Percentiles rank a stretch among this genome's conserved stretches.
Conservation (phyloP, 2,113 vertebrate genomes). For the Catharus fuscescens region DNA sequence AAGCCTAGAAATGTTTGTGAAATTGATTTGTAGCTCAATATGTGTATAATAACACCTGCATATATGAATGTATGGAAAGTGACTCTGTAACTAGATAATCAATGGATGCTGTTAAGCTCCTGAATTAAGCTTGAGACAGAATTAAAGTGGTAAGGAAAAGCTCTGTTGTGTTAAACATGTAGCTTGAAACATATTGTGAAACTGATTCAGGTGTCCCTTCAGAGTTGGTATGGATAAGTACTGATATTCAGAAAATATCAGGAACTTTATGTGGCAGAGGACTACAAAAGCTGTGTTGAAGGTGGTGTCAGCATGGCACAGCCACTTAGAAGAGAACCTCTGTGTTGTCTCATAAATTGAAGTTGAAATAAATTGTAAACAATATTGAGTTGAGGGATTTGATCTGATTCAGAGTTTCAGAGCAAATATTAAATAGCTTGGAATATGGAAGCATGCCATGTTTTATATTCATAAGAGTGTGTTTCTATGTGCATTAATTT, state of each 20-base stretch:
- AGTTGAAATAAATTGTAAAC: constrained; percentile 48
- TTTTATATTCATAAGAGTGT: constrained; percentile 53
- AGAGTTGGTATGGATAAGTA: neutral
- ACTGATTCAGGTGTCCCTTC: neutral
- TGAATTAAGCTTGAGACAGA: neutral
- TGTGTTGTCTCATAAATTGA: neutral
- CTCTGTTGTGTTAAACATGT: neutral
- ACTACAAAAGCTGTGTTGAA: neutral
- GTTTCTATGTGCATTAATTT: constrained; percentile 48
- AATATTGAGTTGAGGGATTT: constrained; percentile 20
- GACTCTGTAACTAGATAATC: neutral
- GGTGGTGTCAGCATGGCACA: neutral
- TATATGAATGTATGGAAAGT: neutral
- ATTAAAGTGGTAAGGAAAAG: neutral
- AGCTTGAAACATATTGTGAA: neutral
- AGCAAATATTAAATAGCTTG: constrained; percentile 41
- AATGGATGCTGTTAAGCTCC: neutral
- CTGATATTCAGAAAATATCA: neutral
- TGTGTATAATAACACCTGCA: neutral
- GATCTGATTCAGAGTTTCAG: constrained; percentile 39
- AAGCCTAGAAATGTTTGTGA: neutral
- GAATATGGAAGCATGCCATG: neutral
- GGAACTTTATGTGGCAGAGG: neutral
- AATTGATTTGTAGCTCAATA: neutral
- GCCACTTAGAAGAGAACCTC: constrained; percentile 1